Conservation (phyloP, 2,113 vertebrate species). For the Pterocles burchelli region DNA sequence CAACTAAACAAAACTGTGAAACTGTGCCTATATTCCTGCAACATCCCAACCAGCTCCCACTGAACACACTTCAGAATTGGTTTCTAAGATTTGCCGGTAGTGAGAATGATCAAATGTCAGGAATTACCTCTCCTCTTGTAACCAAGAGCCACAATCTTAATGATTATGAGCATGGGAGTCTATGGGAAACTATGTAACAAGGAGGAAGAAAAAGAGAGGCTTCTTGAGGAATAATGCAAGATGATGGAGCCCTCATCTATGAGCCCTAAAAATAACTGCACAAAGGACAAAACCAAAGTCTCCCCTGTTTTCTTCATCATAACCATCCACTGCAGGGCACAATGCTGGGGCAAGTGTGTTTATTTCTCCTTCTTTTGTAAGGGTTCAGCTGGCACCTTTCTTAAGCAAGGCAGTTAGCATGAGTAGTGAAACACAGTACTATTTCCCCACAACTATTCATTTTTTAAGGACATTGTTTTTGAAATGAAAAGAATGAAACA, state of each 20-base stretch:
- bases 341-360: neutral
- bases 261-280: neutral
- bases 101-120: neutral
- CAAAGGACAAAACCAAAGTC: neutral
- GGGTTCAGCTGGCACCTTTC: neutral
- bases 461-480: neutral
- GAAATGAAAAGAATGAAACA: neutral
- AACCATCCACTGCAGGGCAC: neutral
- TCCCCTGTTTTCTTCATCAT: constrained; percentile 1
- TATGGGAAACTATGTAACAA: neutral
- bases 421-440: neutral
- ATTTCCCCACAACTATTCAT: neutral
- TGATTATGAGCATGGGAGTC: neutral
- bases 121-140: neutral
- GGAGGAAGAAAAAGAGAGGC: neutral
- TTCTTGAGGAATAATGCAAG: neutral
- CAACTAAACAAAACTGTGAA: neutral
- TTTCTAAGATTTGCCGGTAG: neutral
- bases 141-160: accelerated
- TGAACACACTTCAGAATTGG: neutral
- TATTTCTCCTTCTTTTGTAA: constrained; percentile 23
- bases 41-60: neutral
- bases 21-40: neutral
- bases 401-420: neutral
- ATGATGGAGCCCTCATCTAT: neutral